Evolutionary conservation across 2,113 vertebrate genomes (phyloP).

Genomic region (Oxygymnocypris stewartii): DNA sequence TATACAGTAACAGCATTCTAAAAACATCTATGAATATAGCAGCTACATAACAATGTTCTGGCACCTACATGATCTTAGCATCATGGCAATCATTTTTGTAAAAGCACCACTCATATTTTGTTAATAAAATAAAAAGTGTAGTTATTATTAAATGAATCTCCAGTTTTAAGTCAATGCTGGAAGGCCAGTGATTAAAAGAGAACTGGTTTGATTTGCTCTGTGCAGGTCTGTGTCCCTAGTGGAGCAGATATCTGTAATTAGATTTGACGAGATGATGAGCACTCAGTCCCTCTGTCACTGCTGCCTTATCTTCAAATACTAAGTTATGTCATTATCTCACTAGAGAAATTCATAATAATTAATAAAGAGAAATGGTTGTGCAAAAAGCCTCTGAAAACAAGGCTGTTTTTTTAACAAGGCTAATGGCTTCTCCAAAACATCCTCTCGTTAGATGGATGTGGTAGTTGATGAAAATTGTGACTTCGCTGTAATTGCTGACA

Average conservation of each 20-base stretch:
- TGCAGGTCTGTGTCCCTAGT: background rate
- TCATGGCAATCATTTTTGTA: background rate
- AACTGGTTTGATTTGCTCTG: background rate
- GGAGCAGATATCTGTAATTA: conserved; percentile 14
- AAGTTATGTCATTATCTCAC: background rate
- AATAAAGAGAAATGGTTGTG: background rate
- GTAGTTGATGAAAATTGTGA: conserved; percentile 40
- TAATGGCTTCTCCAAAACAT: conserved; percentile 29
- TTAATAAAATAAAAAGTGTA: background rate
- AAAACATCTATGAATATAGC: background rate
- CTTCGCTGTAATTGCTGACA: conserved; percentile 63
- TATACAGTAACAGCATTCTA: background rate
- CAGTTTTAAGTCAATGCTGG: background rate
- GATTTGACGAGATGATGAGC: background rate
- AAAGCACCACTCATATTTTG: background rate
- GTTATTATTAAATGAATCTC: background rate
- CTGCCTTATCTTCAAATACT: background rate
- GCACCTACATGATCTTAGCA: background rate
- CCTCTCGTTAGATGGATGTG: conserved; percentile 52
- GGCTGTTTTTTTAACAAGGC: background rate
- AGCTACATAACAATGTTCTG: background rate
- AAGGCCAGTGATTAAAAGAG: background rate
- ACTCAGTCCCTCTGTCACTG: background rate
- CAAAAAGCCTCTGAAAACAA: background rate
- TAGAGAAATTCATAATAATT: conserved; percentile 4